Conservation (phyloP, 2,888 invertebrate species). For the Leptinotarsa juncta region DNA sequence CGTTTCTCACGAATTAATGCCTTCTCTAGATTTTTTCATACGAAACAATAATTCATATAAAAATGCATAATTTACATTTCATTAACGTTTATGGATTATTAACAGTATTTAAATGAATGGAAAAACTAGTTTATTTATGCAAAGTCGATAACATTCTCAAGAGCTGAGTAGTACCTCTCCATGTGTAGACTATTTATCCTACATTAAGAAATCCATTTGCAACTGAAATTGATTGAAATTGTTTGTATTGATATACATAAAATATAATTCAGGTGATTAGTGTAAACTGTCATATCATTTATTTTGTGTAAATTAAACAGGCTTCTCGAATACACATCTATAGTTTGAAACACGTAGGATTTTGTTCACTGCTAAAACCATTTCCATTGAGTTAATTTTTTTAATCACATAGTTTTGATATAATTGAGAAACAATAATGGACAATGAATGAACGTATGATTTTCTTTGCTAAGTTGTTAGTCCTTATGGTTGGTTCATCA, state of each 20-base stretch:
- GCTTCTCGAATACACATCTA: too few species aligned
- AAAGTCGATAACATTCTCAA: constrained; percentile 14
- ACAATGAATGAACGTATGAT: too few species aligned
- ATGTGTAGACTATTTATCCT: constrained; percentile 15
- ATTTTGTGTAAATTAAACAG: too few species aligned
- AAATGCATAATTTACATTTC: constrained; percentile 21
- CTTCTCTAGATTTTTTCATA: constrained; percentile 11
- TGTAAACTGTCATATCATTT: too few species aligned
- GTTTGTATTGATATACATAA: neutral
- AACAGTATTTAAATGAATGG: constrained; percentile 12
- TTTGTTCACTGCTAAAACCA: too few species aligned
- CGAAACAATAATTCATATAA: constrained; percentile 14
- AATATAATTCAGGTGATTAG: neutral
- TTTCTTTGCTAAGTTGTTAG: too few species aligned
- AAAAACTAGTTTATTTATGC: constrained; percentile 27
- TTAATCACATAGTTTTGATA: too few species aligned
- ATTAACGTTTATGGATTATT: constrained; percentile 25
- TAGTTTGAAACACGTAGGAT: too few species aligned
- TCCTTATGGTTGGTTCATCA: too few species aligned
- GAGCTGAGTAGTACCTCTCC: constrained; percentile 3
- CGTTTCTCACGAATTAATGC: constrained; percentile 12
- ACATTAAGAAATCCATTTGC: neutral
- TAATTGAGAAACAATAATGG: too few species aligned
- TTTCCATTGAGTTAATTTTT: too few species aligned
- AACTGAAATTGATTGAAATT: neutral